Conservation (phyloP, 1,140 invertebrate species). For the Brachystomella parvula region DNA sequence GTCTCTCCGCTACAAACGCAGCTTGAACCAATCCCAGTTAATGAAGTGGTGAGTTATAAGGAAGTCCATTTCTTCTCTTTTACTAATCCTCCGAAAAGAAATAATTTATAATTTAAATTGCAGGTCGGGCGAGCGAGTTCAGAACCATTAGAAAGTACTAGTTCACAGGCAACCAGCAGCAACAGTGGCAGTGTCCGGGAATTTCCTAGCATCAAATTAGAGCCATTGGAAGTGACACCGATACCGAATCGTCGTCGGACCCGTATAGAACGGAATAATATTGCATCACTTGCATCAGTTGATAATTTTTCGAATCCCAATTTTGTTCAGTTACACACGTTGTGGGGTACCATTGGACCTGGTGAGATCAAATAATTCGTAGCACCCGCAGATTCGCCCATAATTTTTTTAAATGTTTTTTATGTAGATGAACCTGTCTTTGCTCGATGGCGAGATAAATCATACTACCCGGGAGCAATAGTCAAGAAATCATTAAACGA, state of each 20-base stretch:
- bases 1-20: not conserved
- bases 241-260: not conserved
- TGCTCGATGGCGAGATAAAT: constrained; percentile 36
- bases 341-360: not conserved
- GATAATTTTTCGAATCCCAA: not conserved
- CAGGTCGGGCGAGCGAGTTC: not conserved
- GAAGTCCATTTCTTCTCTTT: not conserved
- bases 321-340: not conserved
- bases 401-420: not conserved
- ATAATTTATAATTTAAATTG: not conserved
- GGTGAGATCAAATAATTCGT: not conserved
- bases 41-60: not conserved
- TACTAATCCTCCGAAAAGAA: too few relatives aligned
- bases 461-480: constrained; percentile 34
- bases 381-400: not conserved
- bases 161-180: not conserved
- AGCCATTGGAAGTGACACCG: not conserved
- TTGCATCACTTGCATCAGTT: not conserved
- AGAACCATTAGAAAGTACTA: not conserved
- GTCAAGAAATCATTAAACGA: constrained; percentile 1
- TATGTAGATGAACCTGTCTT: constrained; percentile 23
- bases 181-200: not conserved
- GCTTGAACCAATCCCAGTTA: not conserved
- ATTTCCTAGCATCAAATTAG: not conserved
- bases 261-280: not conserved